Evolutionary conservation across 2,113 vertebrate genomes (phyloP).

Genomic region (Aix galericulata): DNA sequence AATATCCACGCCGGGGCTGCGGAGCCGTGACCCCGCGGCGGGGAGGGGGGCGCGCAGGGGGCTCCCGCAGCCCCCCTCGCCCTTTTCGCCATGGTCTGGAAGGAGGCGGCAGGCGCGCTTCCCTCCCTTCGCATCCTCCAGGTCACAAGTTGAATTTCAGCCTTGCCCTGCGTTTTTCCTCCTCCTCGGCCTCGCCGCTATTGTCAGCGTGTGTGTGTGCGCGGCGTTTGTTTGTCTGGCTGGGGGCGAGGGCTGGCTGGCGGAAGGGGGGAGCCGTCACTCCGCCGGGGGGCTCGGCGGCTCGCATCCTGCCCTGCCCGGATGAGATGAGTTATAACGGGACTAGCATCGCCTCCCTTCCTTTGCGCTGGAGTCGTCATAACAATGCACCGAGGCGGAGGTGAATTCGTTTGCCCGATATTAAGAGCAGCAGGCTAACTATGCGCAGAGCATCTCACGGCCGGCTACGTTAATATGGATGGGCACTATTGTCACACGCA

Average conservation of each 20-base stretch:
- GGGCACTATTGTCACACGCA: slow-evolving; percentile 63
- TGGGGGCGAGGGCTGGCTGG: slow-evolving; percentile 68
- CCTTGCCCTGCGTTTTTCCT: slow-evolving; percentile 48
- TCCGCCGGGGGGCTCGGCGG: slow-evolving; percentile 73
- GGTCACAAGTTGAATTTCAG: slow-evolving; percentile 73
- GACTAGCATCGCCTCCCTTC: slow-evolving; percentile 78
- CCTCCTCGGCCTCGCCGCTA: slow-evolving; percentile 62
- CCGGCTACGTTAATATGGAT: not conserved
- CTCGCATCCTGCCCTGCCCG: slow-evolving; percentile 77
- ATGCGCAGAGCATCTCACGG: not conserved
- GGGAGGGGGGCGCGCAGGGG: slow-evolving; percentile 37
- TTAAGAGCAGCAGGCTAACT: slow-evolving; percentile 45
- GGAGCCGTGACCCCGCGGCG: slow-evolving; percentile 61
- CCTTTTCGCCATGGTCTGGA: slow-evolving; percentile 62
- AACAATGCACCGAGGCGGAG: slow-evolving; percentile 85
- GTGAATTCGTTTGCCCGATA: slow-evolving; percentile 77
- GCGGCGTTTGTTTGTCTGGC: slow-evolving; percentile 72
- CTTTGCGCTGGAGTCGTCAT: slow-evolving; percentile 79
- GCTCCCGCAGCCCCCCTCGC: slow-evolving; percentile 8
- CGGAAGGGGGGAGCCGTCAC: slow-evolving; percentile 63
- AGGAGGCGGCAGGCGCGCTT: slow-evolving; percentile 63
- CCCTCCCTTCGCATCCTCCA: slow-evolving; percentile 49
- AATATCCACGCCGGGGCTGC: slow-evolving; percentile 55
- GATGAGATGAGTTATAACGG: slow-evolving; percentile 84
- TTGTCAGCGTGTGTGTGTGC: slow-evolving; percentile 66